Evolutionary conservation across 2,888 invertebrate genomes (phyloP).

Genomic region (Hirtodrosophila trivittata): DNA sequence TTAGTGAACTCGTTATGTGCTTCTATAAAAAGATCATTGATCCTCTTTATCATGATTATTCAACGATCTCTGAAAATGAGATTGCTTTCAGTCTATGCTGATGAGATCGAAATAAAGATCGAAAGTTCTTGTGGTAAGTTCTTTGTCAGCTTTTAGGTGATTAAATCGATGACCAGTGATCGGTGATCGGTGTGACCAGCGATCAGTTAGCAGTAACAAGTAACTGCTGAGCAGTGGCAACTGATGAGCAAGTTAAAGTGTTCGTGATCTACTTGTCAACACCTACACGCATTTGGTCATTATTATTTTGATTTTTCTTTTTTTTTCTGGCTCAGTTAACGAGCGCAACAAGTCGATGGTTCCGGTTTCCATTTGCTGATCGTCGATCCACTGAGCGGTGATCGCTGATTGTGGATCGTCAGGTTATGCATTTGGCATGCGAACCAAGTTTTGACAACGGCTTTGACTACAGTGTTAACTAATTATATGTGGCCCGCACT

Average conservation of each 20-base stretch:
- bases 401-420: constrained; percentile 10
- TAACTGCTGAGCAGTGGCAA: constrained; percentile 5
- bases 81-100: no score
- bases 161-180: constrained; percentile 1
- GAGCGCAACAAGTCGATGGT: constrained; percentile 37
- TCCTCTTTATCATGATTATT: no score
- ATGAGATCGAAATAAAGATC: no score
- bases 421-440: constrained; percentile 71
- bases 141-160: no score
- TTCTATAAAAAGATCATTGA: no score
- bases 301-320: neutral
- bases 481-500: constrained; percentile 60
- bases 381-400: constrained; percentile 24
- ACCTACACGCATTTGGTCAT: constrained; percentile 64
- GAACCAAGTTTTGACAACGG: constrained; percentile 20
- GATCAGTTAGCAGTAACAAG: constrained; percentile 3
- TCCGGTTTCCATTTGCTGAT: constrained; percentile 57
- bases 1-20: no score
- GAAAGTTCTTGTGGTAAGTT: no score
- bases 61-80: neutral
- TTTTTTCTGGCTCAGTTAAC: constrained; percentile 20
- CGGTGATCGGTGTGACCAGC: constrained; percentile 2
- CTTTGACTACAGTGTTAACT: constrained; percentile 56
- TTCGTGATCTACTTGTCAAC: constrained; percentile 77
- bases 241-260: constrained; percentile 31